These are phyloP conservation scores for Clitarchus hookeri DNA, from an alignment of 2,888 invertebrate genomes.

Conservation along the genomic window DNA sequence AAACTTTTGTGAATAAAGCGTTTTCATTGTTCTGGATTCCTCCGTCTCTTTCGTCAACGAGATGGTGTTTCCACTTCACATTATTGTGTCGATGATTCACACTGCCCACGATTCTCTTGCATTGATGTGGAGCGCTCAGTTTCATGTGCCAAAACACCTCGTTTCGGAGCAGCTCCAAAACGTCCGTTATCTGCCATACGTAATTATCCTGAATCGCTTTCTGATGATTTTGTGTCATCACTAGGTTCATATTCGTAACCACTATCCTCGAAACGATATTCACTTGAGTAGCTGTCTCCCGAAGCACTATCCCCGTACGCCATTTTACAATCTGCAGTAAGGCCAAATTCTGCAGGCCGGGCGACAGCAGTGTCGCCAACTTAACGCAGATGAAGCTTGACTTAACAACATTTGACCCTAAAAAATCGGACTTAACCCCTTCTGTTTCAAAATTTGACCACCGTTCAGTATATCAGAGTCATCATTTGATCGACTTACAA, in stretches of 20 bases:
- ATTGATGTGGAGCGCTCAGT: constrained; percentile 16
- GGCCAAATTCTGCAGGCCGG: no score
- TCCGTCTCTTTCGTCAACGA: constrained; percentile 23
- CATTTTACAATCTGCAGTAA: no score
- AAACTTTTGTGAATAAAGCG: constrained; percentile 23
- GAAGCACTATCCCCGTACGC: background rate
- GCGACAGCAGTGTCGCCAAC: no score
- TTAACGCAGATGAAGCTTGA: no score
- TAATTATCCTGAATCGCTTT: constrained; percentile 15
- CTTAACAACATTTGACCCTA: no score
- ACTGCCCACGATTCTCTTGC: no score
- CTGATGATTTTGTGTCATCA: background rate
- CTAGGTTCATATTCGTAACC: constrained; percentile 8
- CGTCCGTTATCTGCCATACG: background rate
- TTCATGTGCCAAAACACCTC: background rate
- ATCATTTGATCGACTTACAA: no score
- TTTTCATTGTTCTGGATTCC: constrained; percentile 27
- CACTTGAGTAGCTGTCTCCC: constrained; percentile 18
- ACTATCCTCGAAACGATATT: constrained; percentile 16
- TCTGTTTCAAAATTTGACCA: no score
- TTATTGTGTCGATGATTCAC: no score
- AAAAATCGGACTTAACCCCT: no score
- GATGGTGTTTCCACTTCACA: background rate
- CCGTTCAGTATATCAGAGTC: no score
- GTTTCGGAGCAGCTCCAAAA: background rate